These are phyloP conservation scores for Plectrocnemia conspersa DNA, from an alignment of 1,140 invertebrate species.

Conservation along the genomic window DNA sequence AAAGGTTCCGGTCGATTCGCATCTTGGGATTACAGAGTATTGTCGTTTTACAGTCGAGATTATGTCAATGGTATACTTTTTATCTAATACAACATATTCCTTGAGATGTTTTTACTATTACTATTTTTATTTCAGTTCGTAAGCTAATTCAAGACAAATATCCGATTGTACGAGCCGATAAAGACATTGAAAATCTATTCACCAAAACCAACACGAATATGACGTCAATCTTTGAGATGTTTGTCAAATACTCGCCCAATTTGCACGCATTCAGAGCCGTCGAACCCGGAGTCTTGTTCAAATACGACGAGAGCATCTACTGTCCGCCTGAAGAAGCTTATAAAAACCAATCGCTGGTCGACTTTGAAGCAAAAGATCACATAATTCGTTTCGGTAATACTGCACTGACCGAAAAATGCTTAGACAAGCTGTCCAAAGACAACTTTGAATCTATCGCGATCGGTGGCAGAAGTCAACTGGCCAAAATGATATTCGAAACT, in stretches of 20 bases:
- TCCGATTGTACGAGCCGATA: conserved; percentile 28
- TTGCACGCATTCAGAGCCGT: conserved; percentile 28
- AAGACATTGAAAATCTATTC: conserved; percentile 29
- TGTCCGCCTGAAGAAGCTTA: conserved; percentile 22
- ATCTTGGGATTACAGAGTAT: conserved; percentile 61
- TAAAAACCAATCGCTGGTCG: conserved; percentile 13
- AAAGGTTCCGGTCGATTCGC: conserved; percentile 79
- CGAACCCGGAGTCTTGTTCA: conserved; percentile 23
- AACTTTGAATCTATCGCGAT: conserved; percentile 28
- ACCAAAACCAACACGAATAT: conserved; percentile 18
- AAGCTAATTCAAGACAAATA: conserved; percentile 24
- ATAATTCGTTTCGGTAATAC: conserved; percentile 20
- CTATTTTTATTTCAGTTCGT: conserved; percentile 31
- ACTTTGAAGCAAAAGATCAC: conserved; percentile 7
- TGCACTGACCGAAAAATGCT: conserved; percentile 27
- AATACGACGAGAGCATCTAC: conserved; percentile 25
- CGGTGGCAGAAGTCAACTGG: conserved; percentile 28
- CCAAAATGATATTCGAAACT: conserved; percentile 31
- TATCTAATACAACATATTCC: neutral
- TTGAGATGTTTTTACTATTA: conserved; percentile 3
- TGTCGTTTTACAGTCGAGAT: conserved; percentile 79
- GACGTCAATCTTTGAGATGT: conserved; percentile 29
- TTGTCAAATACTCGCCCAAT: conserved; percentile 28
- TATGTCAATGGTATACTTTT: conserved; percentile 62
- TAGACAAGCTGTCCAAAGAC: conserved; percentile 24